Evolutionary conservation across 2,888 invertebrate species (phyloP), one percentile per base, ranked within the genome.

Genomic region (Oegoconia quadripuncta): DNA sequence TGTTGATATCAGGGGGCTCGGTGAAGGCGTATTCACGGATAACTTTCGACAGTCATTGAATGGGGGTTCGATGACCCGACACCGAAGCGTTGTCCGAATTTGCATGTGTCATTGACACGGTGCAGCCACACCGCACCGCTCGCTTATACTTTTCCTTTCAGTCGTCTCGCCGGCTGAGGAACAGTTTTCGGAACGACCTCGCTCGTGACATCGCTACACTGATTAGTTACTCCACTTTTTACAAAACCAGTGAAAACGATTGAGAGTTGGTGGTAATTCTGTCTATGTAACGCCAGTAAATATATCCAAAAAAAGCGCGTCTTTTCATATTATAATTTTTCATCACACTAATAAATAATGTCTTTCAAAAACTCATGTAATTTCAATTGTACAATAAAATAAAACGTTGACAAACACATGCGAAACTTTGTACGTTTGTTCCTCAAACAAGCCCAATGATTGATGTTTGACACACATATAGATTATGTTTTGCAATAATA

Each of bases 1-100:
- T 69, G 66, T 46, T 48, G 44, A 52, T 45, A 34, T 37, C 47
- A 50, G 52, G 63, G 63, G 68, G 69, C 64, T 62, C 70, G 67
- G 59, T 65, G 65, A 68, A 72, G 71, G 72, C 71, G 63, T 70
- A 65, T 70, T 71, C 64, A 66, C 71, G 68, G 75, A 72, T 74
- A 81, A 84, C 81, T 87, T 87, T 86, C 84, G 83, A 81, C 84
- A 82, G 80, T 81, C 81, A 81, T 80, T 84, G 80, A 83, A 82
- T 81, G 78, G 71, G 60, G 63, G 84, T 73, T 83, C 83, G 68
- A 72, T 74, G 82, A 81, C 84, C 84, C 69, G 66, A 57, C 73
- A 66, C 62, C 73, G 74, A 71, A 74, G 73, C 75, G 75, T 67
- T 65, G 70, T 74, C 70, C 74, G 67, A 68, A 83, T 87, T 84